Conservation (phyloP, 2,113 vertebrate species). For the Catharus fuscescens region DNA sequence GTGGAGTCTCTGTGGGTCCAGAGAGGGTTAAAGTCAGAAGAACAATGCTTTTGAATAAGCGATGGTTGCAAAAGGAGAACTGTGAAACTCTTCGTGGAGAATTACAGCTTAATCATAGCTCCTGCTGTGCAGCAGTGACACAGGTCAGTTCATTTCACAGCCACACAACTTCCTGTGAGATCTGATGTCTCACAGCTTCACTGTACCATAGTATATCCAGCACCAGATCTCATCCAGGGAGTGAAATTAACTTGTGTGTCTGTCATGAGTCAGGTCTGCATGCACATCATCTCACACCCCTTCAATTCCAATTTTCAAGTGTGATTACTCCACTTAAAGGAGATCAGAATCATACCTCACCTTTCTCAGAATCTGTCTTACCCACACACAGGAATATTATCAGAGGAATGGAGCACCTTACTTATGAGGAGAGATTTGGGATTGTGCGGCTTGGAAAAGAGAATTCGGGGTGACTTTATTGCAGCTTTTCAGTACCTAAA, state of each 20-base stretch:
- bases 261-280: neutral
- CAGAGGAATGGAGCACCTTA: neutral
- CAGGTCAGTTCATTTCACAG: constrained; percentile 71
- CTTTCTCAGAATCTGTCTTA: neutral
- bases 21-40: constrained; percentile 6
- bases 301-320: neutral
- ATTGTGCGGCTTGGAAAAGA: neutral
- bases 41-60: neutral
- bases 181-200: constrained; percentile 8
- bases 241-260: constrained; percentile 16
- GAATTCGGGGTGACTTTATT: neutral
- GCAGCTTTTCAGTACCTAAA: neutral
- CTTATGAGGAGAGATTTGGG: neutral
- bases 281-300: neutral
- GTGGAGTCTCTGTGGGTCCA: neutral
- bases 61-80: constrained; percentile 7
- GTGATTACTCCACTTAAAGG: neutral
- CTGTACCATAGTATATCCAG: neutral
- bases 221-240: neutral
- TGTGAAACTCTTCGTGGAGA: constrained; percentile 32
- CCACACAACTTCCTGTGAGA: constrained; percentile 30
- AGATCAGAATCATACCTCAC: neutral
- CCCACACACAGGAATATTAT: neutral
- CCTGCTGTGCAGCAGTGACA: constrained; percentile 31
- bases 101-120: constrained; percentile 69